Percentiles rank a stretch among this genome's conserved stretches.
Conservation (phyloP, 2,888 invertebrate species). For the Eupeodes latifasciatus region DNA sequence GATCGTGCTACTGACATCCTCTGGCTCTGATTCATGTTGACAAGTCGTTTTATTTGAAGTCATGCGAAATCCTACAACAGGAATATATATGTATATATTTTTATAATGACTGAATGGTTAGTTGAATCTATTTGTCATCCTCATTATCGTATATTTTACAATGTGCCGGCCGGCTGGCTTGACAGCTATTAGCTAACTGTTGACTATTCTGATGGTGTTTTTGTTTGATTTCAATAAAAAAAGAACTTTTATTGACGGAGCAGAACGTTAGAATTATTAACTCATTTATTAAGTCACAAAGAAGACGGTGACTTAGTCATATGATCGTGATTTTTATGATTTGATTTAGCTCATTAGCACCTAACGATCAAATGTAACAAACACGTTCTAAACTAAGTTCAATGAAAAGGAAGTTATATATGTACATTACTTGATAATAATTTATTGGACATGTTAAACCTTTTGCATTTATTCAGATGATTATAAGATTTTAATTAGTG, state of each 20-base stretch:
- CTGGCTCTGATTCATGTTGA: conserved; percentile 66
- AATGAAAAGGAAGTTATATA: background rate
- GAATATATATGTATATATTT: background rate
- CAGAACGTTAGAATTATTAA: conserved; percentile 13
- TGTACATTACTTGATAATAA: too few species aligned
- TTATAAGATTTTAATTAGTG: too few species aligned
- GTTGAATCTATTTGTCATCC: conserved; percentile 62
- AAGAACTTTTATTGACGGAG: conserved; percentile 29
- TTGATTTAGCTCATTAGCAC: conserved; percentile 49
- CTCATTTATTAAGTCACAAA: conserved; percentile 29
- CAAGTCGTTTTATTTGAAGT: conserved; percentile 43
- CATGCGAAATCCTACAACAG: conserved; percentile 11
- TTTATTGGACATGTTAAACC: too few species aligned
- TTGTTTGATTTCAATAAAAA: conserved; percentile 6
- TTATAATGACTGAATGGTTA: conserved; percentile 19
- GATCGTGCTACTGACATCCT: conserved; percentile 64
- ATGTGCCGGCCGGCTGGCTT: too few species aligned
- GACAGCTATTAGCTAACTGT: background rate
- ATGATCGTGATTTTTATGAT: conserved; percentile 32
- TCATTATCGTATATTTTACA: conserved; percentile 35
- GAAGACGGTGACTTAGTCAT: conserved; percentile 25
- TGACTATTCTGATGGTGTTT: conserved; percentile 16
- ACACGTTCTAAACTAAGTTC: conserved; percentile 6
- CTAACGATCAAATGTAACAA: conserved; percentile 6
- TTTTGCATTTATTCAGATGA: too few species aligned